Evolutionary conservation across 1,140 invertebrate species (phyloP).

Genomic region (Lordiphosa mommai): DNA sequence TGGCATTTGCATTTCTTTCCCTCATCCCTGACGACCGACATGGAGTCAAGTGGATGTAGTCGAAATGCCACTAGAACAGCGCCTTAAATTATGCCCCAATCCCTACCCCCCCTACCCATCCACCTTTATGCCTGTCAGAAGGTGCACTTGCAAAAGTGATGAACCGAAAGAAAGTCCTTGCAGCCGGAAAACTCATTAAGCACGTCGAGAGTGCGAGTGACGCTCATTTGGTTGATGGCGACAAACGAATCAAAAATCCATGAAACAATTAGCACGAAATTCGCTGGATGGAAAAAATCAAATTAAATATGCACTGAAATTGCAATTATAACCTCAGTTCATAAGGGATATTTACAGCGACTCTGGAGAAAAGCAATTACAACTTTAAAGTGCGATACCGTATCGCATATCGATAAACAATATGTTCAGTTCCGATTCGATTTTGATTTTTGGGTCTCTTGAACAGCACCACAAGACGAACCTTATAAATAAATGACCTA

Average conservation of each 20-base stretch:
- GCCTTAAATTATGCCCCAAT: conserved; percentile 74
- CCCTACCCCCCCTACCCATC: not conserved
- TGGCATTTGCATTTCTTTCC: conserved; percentile 66
- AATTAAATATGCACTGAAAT: conserved; percentile 3
- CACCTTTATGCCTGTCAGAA: not conserved
- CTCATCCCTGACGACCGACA: conserved; percentile 4
- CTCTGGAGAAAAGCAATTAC: too few species aligned
- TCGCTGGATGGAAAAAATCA: conserved; percentile 21
- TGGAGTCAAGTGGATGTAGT: conserved; percentile 70
- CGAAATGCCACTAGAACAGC: conserved; percentile 70
- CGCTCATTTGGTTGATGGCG: conserved; percentile 45
- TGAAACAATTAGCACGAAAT: conserved; percentile 65
- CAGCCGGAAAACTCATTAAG: conserved; percentile 68
- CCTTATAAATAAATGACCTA: too few species aligned
- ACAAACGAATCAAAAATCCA: conserved; percentile 67
- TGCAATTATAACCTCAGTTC: conserved; percentile 3
- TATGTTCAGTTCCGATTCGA: too few species aligned
- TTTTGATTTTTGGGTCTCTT: too few species aligned
- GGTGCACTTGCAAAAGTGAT: conserved; percentile 73
- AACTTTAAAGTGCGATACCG: too few species aligned
- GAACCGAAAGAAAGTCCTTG: conserved; percentile 70
- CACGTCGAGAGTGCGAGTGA: conserved; percentile 64
- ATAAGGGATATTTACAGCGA: too few species aligned
- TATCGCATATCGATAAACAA: too few species aligned
- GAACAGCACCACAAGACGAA: too few species aligned